Evolutionary conservation across 2,113 vertebrate genomes (phyloP), one percentile per base, ranked within the genome.

Genomic region (Chlorocebus sabaeus): DNA sequence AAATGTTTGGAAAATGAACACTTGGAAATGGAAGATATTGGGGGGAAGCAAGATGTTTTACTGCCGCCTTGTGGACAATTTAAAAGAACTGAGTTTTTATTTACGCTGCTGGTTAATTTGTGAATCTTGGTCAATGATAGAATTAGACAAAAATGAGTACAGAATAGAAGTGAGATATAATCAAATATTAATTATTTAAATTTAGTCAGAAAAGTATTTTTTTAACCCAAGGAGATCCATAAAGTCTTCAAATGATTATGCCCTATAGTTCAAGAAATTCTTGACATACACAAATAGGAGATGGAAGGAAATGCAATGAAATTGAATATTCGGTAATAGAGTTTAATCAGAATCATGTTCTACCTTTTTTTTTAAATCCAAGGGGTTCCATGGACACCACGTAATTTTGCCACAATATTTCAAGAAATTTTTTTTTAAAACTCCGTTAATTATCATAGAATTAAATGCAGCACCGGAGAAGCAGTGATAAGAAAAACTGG

Each of bases 1-100:
- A 80, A 99, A 12, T 22, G 79, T 97, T 97, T 72, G 97, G 96
- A 95, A 94, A 97, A 92, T 2, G 97, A 98, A 92, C 59, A 86
- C 9, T 75, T 87, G 72, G 6, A 57, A 64, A 97, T 91, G 92
- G 72, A 52, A 57, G 97, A 40, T 81, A 93, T 38, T 68, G 61
- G 23, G 85, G 94, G 98, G 98, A 99, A 98, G 99, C 96, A 98
- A 99, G 99, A 99, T 99, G 99, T 99, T 99, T 99, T 99, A 99
- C 99, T 99, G 99, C 99, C 99, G 99, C 99, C 99, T 99, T 99
- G 99, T 99, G 99, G 99, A 97, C 92, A 81, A 95, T 95, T 50
- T 55, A 8, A 43, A 90, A 90, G 52, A 92, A 75, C 59, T 0
- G 86, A 30, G 83, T 95, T 78, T 95, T 97, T 94, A 87, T 88